These are phyloP conservation scores for Microcaecilia unicolor DNA, from an alignment of 2,797 vertebrate genomes.

Conservation along the genomic window DNA sequence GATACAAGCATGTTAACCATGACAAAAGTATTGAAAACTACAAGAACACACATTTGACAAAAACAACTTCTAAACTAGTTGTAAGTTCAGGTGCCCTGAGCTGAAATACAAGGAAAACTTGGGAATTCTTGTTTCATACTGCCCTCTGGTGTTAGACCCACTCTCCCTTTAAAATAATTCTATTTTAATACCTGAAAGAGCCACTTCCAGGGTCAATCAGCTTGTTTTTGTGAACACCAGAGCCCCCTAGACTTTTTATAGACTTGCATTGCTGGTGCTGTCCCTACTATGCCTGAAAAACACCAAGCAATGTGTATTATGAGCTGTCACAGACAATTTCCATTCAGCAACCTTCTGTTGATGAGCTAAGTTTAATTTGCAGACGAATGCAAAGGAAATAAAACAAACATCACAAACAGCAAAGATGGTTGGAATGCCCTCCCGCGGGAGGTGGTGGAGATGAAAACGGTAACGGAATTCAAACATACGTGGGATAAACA, in stretches of 20 bases:
- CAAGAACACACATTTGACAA: no score
- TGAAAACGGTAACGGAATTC: no score
- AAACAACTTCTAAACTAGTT: no score
- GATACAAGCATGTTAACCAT: no score
- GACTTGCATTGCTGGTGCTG: slow-evolving; percentile 61
- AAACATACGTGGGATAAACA: no score
- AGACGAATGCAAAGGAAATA: slow-evolving; percentile 39
- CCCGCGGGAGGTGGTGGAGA: no score
- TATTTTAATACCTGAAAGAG: slow-evolving; percentile 68
- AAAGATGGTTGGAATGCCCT: no score
- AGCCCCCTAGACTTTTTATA: slow-evolving; percentile 60
- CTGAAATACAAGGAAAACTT: neutral
- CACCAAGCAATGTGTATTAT: slow-evolving; percentile 60
- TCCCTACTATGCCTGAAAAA: slow-evolving; percentile 67
- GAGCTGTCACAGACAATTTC: slow-evolving; percentile 59
- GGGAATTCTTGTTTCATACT: slow-evolving; percentile 67
- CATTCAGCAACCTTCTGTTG: slow-evolving; percentile 60
- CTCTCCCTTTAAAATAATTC: no score
- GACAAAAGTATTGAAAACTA: no score
- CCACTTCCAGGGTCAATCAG: slow-evolving; percentile 74
- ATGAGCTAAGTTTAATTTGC: slow-evolving; percentile 60
- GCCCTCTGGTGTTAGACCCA: slow-evolving; percentile 71
- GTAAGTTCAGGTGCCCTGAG: slow-evolving; percentile 1
- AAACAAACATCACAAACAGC: no score
- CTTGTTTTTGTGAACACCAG: slow-evolving; percentile 76